phyloP scores from a whole-genome alignment of 2,113 vertebrate genomes.

The Actinemys pallida region DNA sequence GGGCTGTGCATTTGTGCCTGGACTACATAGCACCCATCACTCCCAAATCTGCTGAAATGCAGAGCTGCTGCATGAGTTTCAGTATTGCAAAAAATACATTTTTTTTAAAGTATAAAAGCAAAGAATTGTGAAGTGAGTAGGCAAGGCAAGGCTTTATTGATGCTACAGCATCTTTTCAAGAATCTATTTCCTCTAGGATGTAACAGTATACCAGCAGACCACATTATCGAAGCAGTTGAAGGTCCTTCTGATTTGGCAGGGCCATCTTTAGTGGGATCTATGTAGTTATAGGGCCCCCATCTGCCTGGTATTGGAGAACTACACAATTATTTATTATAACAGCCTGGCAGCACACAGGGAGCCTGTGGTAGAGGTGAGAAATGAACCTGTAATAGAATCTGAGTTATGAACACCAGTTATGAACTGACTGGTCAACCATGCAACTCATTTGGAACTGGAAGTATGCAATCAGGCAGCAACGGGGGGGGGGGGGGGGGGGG shows the following conservation, averaged over 20 bases:
- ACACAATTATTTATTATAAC: background rate
- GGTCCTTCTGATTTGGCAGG: background rate
- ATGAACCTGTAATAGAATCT: background rate
- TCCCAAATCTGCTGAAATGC: background rate
- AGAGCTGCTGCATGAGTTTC: background rate
- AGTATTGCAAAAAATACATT: background rate
- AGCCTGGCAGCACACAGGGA: background rate
- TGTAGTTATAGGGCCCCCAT: background rate
- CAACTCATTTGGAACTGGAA: too few species aligned
- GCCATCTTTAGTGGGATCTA: background rate
- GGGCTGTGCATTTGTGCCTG: background rate
- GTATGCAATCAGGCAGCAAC: too few species aligned
- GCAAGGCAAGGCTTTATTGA: background rate
- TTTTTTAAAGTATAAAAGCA: background rate
- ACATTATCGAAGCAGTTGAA: background rate
- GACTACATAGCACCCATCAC: background rate
- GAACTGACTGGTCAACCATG: too few species aligned
- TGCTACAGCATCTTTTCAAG: background rate
- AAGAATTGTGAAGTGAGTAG: background rate
- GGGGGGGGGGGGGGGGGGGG: too few species aligned
- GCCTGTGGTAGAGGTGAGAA: background rate
- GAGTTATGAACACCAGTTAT: too few species aligned
- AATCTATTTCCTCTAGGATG: background rate
- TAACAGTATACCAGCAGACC: background rate
- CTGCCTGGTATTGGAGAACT: background rate